Evolutionary conservation across 2,113 vertebrate genomes (phyloP).

Genomic region (Lontra canadensis): DNA sequence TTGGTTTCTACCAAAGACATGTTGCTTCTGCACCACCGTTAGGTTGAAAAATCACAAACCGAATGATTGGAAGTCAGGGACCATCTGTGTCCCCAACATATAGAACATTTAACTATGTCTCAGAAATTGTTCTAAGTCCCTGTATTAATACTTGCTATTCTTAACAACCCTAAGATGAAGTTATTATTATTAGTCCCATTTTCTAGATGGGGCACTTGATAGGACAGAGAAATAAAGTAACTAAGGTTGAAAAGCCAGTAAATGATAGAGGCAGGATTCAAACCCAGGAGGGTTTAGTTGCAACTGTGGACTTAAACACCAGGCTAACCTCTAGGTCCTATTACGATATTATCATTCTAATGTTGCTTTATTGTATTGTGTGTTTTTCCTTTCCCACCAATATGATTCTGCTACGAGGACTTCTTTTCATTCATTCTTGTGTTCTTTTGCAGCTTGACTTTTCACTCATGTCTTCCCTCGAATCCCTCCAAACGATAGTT

Average conservation of each 20-base stretch:
- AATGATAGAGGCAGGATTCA: neutral
- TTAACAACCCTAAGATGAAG: neutral
- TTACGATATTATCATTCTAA: neutral
- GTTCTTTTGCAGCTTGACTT: neutral
- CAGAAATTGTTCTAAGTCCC: neutral
- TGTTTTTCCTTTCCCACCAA: neutral
- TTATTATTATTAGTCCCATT: neutral
- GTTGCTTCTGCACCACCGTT: neutral
- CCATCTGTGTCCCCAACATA: neutral
- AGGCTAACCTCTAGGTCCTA: neutral
- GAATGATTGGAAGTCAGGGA: neutral
- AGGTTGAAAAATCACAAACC: neutral
- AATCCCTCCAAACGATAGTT: neutral
- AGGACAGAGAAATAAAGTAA: neutral
- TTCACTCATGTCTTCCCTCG: neutral
- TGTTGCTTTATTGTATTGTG: neutral
- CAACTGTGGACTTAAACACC: neutral
- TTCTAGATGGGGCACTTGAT: neutral
- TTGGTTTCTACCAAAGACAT: neutral
- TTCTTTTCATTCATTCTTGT: neutral
- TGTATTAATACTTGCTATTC: slow-evolving; percentile 18
- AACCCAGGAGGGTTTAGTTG: neutral
- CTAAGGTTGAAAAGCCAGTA: neutral
- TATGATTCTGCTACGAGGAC: neutral
- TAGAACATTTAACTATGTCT: neutral